Conservation (phyloP, 2,888 invertebrate genomes). For the Acleris cristana region DNA sequence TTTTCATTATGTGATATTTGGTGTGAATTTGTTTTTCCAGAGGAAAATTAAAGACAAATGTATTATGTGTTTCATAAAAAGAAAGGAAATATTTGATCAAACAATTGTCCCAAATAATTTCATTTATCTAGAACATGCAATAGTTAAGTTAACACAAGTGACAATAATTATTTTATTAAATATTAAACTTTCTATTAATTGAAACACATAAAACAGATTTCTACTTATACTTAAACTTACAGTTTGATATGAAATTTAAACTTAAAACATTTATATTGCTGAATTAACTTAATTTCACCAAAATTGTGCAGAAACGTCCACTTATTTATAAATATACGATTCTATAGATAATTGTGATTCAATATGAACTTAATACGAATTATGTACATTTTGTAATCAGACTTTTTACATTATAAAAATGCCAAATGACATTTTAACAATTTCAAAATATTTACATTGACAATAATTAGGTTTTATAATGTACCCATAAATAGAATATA, state of each 20-base stretch:
- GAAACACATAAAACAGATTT: slow-evolving; percentile 27
- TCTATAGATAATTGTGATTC: slow-evolving; percentile 37
- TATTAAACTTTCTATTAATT: neutral
- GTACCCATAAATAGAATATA: slow-evolving; percentile 38
- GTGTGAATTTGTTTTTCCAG: slow-evolving; percentile 64
- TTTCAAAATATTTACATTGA: slow-evolving; percentile 34
- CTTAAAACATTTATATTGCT: slow-evolving; percentile 6
- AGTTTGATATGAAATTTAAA: slow-evolving; percentile 8
- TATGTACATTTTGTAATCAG: slow-evolving; percentile 68
- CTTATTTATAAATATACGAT: neutral
- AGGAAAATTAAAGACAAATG: slow-evolving; percentile 49
- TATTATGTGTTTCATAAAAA: slow-evolving; percentile 51
- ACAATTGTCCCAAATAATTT: too few species aligned
- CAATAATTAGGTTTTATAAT: slow-evolving; percentile 22
- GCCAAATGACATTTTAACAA: slow-evolving; percentile 39
- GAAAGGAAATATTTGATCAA: neutral
- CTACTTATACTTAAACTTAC: slow-evolving; percentile 19
- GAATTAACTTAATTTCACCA: slow-evolving; percentile 1
- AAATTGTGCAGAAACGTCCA: slow-evolving; percentile 15
- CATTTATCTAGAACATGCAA: too few species aligned
- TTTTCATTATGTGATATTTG: slow-evolving; percentile 75
- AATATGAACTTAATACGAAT: slow-evolving; percentile 19
- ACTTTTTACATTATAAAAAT: slow-evolving; percentile 64
- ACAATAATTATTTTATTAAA: too few species aligned
- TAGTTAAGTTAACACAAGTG: too few species aligned